Conservation (phyloP, 2,888 invertebrate genomes). For the Octonoba sinensis region DNA sequence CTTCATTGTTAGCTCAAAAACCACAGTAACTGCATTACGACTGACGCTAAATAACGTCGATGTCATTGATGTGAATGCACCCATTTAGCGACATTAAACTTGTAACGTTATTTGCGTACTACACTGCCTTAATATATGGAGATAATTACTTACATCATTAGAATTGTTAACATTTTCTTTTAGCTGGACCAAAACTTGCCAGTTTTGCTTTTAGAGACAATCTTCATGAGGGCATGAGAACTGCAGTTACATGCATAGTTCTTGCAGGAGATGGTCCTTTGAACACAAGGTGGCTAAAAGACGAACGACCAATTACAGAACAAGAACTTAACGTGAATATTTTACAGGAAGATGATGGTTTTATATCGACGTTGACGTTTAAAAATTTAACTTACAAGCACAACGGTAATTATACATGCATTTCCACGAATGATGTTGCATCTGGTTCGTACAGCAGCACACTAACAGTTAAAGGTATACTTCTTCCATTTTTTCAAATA, state of each 20-base stretch:
- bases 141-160: too few species aligned
- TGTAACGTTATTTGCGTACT: too few species aligned
- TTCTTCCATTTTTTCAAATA: neutral
- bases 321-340: conserved; percentile 50
- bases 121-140: too few species aligned
- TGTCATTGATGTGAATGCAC: too few species aligned
- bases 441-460: conserved; percentile 69
- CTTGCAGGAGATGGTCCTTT: conserved; percentile 68
- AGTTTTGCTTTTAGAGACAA: conserved; percentile 55
- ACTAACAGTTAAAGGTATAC: conserved; percentile 65
- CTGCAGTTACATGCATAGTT: conserved; percentile 60
- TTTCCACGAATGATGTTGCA: conserved; percentile 69
- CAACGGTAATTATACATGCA: conserved; percentile 70
- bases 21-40: too few species aligned
- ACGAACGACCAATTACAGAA: conserved; percentile 69
- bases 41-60: too few species aligned
- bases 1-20: too few species aligned
- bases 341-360: conserved; percentile 63
- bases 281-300: conserved; percentile 71
- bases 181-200: conserved; percentile 57
- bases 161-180: neutral
- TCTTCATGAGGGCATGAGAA: conserved; percentile 62
- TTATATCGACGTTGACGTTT: conserved; percentile 69
- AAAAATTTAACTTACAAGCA: conserved; percentile 69
- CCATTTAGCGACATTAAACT: too few species aligned